These are phyloP conservation scores for Cynocephalus volans DNA, from an alignment of 2,113 vertebrate genomes.

Conservation along the genomic window DNA sequence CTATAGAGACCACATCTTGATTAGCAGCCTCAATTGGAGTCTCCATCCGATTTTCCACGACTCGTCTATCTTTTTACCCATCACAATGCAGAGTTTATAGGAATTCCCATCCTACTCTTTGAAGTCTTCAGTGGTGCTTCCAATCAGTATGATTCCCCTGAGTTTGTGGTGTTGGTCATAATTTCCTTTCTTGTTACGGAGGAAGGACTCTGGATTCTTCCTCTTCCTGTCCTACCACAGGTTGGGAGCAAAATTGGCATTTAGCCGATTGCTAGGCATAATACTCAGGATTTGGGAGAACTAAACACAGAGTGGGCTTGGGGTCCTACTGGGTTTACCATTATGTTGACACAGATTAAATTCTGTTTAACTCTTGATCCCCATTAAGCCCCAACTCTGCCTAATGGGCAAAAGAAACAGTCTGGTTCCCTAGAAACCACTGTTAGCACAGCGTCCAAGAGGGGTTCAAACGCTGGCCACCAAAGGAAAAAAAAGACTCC, in stretches of 20 bases:
- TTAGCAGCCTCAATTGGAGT: not conserved
- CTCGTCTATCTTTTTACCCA: not conserved
- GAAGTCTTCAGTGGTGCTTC: not conserved
- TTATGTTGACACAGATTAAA: not conserved
- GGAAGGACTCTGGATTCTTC: not conserved
- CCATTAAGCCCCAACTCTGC: not conserved
- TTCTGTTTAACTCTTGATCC: not conserved
- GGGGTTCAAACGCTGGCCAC: not conserved
- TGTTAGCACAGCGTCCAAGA: not conserved
- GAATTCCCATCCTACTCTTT: not conserved
- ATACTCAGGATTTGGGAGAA: not conserved
- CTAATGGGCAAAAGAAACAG: not conserved
- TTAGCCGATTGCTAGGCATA: not conserved
- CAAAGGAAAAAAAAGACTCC: not conserved
- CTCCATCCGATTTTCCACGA: not conserved
- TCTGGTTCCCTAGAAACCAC: not conserved
- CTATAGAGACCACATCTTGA: not conserved
- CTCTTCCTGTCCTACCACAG: not conserved
- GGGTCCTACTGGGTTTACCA: not conserved
- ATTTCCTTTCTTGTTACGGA: not conserved
- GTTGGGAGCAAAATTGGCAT: not conserved
- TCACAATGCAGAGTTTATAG: not conserved
- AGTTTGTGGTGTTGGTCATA: not conserved
- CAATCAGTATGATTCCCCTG: not conserved
- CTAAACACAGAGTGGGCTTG: not conserved